Base-by-base conservation (phyloP, 2,888 invertebrate species). In the Synergus japonicus region DNA sequence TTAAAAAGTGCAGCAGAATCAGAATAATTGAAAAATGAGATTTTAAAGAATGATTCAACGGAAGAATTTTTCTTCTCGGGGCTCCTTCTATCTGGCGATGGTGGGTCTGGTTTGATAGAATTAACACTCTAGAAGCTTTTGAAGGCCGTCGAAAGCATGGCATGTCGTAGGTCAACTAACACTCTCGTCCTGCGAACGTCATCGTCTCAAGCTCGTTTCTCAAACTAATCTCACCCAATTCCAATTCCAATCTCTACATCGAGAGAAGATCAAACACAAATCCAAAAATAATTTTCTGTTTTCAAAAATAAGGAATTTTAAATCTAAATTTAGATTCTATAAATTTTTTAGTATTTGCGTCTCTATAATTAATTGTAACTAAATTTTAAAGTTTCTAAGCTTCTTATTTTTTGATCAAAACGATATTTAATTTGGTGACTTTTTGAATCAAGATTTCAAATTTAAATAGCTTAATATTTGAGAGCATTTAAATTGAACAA, bases 51-150 rank as follows among this genome's bases (percentile, higher is more conserved):
- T 22, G 15, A 76, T 22, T 37, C 44, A 18, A 69, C 12, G 65
- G 41, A 67, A 44, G 54, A 60, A 37, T 64, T 60, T 83, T 81
- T 83, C 81, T 79, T 80, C 76, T 66, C 67, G 87, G 85, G 85
- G 85, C 87, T 88, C 87, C 86, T 86, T 87, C 86, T 88, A 82
- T 87, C 82, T 86, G 88, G 88, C 86, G 87, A 84, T 87, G 86
- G 84, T 82, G 87, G 86, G 86, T 87, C 87, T 87, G 85, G 86
- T 82, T 84, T 88, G 85, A 77, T 69, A 60, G 79, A 81, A 87
- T 86, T 87, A 87, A 86, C 87, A 86, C 76, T 80, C 80, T 83
- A 66, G 69, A 37, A 60, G 76, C 67, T 79, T 76, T 76, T 76
- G 13, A 73, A 41, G 73, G 73, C 37, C 73, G 7, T 54, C 73